Evolutionary conservation across 2,888 invertebrate genomes (phyloP).

Genomic region (Xylophagus ater): DNA sequence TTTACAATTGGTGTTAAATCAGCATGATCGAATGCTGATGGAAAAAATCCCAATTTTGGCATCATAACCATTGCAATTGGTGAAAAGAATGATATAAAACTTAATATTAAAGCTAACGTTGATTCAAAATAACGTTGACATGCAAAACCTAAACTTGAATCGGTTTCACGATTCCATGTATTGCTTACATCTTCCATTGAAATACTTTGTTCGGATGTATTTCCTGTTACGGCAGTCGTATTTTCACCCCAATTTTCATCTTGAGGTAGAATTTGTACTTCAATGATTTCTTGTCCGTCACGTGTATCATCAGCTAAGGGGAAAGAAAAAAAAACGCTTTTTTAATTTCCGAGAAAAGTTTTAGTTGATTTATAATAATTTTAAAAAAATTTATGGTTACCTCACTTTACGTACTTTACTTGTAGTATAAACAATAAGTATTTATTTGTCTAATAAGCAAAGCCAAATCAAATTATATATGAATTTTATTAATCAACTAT

Average conservation of each 20-base stretch:
- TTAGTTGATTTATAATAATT: too few relatives aligned
- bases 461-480: too few relatives aligned
- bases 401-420: too few relatives aligned
- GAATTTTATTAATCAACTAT: too few relatives aligned
- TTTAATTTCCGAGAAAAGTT: too few relatives aligned
- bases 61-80: constrained; percentile 91
- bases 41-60: constrained; percentile 80
- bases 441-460: too few relatives aligned
- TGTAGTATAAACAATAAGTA: too few relatives aligned
- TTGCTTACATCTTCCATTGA: constrained; percentile 85
- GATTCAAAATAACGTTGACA: constrained; percentile 79
- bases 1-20: constrained; percentile 59
- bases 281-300: constrained; percentile 84
- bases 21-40: constrained; percentile 53
- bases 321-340: constrained; percentile 22
- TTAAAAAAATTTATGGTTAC: too few relatives aligned
- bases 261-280: constrained; percentile 90
- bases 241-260: constrained; percentile 99
- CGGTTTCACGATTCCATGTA: constrained; percentile 70
- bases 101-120: constrained; percentile 65
- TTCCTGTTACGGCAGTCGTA: constrained; percentile 92
- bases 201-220: constrained; percentile 90
- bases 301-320: constrained; percentile 51
- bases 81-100: constrained; percentile 75
- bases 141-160: constrained; percentile 57